Percentiles rank a stretch among this genome's conserved stretches.
Conservation (phyloP, 2,113 vertebrate species). For the Nettapus auritus region DNA sequence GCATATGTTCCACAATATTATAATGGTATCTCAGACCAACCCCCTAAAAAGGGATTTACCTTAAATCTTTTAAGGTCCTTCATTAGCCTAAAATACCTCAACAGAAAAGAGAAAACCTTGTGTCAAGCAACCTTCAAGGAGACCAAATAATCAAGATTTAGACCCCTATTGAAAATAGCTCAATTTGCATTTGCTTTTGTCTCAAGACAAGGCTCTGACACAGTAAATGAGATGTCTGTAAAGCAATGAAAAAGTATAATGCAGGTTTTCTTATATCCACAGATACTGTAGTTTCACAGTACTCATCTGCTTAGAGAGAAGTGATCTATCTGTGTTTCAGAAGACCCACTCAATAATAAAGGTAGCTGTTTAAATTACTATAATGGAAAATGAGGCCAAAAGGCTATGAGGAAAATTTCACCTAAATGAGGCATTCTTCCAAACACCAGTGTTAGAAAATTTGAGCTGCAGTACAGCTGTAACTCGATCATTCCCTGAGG, state of each 20-base stretch:
- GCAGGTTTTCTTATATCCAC: not conserved
- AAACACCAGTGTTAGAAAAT: not conserved
- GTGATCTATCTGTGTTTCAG: not conserved
- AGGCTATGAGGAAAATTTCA: not conserved
- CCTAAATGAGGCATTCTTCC: not conserved
- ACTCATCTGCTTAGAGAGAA: not conserved
- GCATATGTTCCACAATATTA: not conserved
- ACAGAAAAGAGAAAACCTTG: not conserved
- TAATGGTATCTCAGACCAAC: not conserved
- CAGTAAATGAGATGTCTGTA: not conserved
- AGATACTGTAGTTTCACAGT: not conserved
- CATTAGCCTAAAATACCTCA: not conserved
- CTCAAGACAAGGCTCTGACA: not conserved
- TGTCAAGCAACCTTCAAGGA: not conserved
- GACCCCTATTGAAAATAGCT: not conserved
- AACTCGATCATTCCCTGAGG: not conserved
- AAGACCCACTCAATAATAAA: no score
- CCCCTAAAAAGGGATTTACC: not conserved
- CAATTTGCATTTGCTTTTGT: not conserved
- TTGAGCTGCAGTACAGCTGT: not conserved
- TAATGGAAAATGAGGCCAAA: not conserved
- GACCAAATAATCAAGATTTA: not conserved
- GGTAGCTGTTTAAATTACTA: not conserved
- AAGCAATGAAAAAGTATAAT: not conserved
- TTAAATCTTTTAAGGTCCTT: not conserved